phyloP scores from a whole-genome alignment of 2,888 invertebrate species.

The Stegana nigrithorax region DNA sequence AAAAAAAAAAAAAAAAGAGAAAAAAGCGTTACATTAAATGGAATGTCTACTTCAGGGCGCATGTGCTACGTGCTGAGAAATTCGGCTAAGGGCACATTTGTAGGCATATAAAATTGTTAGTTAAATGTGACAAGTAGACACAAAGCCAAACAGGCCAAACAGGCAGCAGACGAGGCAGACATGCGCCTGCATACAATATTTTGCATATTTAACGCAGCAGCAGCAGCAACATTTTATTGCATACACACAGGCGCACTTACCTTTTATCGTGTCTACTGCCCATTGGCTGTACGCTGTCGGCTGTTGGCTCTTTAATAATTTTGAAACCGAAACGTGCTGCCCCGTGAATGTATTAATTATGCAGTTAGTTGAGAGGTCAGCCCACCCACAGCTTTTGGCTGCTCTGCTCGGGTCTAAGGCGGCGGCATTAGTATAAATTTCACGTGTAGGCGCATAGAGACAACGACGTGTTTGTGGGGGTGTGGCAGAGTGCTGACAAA shows the following conservation, averaged over 20 bases:
- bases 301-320: conserved; percentile 9
- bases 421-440: too few relatives aligned
- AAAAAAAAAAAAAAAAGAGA: too few relatives aligned
- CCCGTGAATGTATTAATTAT: conserved; percentile 13
- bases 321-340: conserved; percentile 11
- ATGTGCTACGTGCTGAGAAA: background rate
- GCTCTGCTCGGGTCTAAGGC: too few relatives aligned
- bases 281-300: too few relatives aligned
- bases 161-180: background rate
- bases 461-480: background rate
- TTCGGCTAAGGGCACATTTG: background rate
- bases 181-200: background rate
- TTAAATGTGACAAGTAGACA: background rate
- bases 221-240: conserved; percentile 12
- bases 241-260: background rate
- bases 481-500: background rate
- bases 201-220: background rate
- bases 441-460: background rate
- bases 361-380: too few relatives aligned
- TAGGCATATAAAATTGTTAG: conserved; percentile 17
- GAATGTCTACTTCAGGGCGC: conserved; percentile 1
- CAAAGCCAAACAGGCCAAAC: background rate
- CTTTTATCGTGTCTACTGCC: too few relatives aligned
- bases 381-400: too few relatives aligned
- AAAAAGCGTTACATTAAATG: background rate